Evolutionary conservation across 2,797 vertebrate genomes (phyloP).

Genomic region (Nyctalus aviator): DNA sequence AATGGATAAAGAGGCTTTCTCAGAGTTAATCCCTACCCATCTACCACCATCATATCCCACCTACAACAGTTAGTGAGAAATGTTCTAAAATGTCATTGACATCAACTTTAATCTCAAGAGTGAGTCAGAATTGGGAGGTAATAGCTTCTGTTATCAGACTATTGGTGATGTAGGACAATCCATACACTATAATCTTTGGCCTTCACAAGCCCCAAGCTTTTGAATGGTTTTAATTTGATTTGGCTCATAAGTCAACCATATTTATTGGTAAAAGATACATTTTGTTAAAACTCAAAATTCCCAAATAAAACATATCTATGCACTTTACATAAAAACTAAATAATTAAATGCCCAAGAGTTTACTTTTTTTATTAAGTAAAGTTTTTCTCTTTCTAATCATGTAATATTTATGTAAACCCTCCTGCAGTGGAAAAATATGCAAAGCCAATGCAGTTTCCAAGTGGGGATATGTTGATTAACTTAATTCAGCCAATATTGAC

Average conservation of each 20-base stretch:
- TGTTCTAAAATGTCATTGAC: not conserved
- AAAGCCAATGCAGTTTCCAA: conserved; percentile 1
- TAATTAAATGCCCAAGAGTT: conserved; percentile 36
- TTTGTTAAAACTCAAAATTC: conserved; percentile 30
- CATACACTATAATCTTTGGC: not conserved
- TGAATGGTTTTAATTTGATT: conserved; percentile 25
- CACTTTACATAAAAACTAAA: conserved; percentile 45
- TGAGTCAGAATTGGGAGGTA: not conserved
- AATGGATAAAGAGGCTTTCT: not conserved
- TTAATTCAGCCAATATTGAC: not conserved
- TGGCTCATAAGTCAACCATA: not conserved
- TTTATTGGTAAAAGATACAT: conserved; percentile 40
- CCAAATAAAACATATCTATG: not conserved
- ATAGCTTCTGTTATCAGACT: not conserved
- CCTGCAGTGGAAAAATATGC: not conserved
- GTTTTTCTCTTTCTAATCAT: not conserved
- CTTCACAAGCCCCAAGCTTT: not conserved
- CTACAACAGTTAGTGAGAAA: not conserved
- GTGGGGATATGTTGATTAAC: not conserved
- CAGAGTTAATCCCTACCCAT: not conserved
- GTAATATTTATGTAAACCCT: conserved; percentile 24
- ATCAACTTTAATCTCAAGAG: not conserved
- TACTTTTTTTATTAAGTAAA: conserved; percentile 11
- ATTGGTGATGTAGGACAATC: not conserved
- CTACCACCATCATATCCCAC: not conserved